phyloP scores from a whole-genome alignment of 2,113 vertebrate species.

The Sardina pilchardus region DNA sequence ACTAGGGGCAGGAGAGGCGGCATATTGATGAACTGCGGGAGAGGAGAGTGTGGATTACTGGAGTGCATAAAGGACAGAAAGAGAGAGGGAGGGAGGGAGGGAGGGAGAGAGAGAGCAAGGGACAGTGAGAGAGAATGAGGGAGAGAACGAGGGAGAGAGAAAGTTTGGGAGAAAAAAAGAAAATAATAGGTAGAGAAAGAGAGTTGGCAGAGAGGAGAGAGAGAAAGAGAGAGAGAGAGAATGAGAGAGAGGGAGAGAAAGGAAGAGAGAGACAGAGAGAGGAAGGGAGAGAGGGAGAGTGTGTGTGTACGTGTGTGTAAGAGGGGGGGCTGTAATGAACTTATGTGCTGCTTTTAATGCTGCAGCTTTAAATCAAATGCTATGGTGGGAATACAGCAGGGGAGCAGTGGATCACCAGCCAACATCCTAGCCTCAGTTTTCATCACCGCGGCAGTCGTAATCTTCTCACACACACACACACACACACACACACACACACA shows the following conservation, averaged over 20 bases:
- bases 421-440: not conserved
- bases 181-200: not conserved
- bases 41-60: not conserved
- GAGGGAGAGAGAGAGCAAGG: not conserved
- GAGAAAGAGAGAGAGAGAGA: not conserved
- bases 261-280: not conserved
- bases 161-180: not conserved
- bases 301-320: not conserved
- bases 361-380: not conserved
- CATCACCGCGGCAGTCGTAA: not conserved
- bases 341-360: too few relatives aligned
- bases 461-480: constrained; percentile 1
- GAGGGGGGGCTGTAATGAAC: not conserved
- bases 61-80: not conserved
- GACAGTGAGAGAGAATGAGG: not conserved
- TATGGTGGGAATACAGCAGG: not conserved
- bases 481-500: too few relatives aligned
- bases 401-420: not conserved
- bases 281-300: not conserved
- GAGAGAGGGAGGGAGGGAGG: not conserved
- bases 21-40: constrained; percentile 15
- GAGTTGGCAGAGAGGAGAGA: not conserved
- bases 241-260: not conserved
- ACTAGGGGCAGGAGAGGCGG: not conserved
- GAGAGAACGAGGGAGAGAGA: not conserved